Conservation (phyloP, 1,140 invertebrate species). For the Trachelipus rathkii region DNA sequence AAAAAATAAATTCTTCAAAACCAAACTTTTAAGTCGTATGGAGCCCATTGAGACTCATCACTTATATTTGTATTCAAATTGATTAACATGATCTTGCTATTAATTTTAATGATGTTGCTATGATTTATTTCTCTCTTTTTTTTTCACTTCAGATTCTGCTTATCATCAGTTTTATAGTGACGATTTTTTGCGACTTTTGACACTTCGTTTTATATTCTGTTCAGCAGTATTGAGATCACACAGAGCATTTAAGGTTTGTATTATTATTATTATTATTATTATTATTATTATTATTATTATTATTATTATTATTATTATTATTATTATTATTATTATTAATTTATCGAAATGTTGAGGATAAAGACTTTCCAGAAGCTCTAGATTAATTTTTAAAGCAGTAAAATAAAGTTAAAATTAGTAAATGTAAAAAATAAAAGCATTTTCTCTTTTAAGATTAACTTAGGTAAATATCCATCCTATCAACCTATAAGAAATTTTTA, state of each 20-base stretch:
- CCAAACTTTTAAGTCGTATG: no score
- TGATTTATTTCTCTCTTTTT: background rate
- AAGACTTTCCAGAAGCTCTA: background rate
- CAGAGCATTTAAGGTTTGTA: constrained; percentile 41
- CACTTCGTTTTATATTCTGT: constrained; percentile 43
- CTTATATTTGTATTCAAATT: no score
- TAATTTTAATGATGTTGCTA: no score
- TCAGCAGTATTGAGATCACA: constrained; percentile 43
- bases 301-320: no score
- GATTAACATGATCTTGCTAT: no score
- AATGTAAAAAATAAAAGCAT: no score
- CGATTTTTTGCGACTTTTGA: constrained; percentile 41
- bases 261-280: no score
- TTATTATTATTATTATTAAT: no score
- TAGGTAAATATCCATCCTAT: background rate
- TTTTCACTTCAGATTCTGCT: constrained; percentile 36
- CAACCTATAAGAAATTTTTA: background rate
- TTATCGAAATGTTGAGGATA: background rate
- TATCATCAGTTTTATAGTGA: constrained; percentile 45
- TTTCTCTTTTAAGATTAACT: background rate
- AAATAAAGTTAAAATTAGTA: background rate
- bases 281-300: no score
- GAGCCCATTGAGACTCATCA: no score
- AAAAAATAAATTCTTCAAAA: no score
- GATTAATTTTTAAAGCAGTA: background rate